Conservation (phyloP, 2,113 vertebrate genomes). For the Sphyrna mokarran region DNA sequence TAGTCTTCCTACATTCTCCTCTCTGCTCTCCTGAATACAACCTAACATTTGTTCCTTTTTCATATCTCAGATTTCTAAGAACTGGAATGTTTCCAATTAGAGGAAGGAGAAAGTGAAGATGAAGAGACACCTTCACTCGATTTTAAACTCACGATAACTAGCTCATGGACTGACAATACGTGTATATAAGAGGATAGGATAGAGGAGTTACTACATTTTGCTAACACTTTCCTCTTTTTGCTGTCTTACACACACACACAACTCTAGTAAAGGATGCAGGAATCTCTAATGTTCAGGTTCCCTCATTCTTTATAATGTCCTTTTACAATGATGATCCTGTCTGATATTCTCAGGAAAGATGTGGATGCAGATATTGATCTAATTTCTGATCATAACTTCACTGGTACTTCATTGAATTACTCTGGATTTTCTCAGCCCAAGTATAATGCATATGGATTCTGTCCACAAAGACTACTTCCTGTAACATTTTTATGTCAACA, state of each 20-base stretch:
- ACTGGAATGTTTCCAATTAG: too few species aligned
- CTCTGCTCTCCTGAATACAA: background rate
- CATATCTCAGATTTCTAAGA: too few species aligned
- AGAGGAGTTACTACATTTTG: background rate
- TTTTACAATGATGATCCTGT: background rate
- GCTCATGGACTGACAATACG: too few species aligned
- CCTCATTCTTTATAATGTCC: background rate
- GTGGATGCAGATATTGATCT: background rate
- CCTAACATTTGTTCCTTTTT: background rate
- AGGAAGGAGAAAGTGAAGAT: too few species aligned
- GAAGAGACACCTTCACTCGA: too few species aligned
- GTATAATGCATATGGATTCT: background rate
- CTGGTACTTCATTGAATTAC: background rate
- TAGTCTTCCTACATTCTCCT: background rate
- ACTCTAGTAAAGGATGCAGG: background rate
- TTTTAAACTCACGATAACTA: too few species aligned
- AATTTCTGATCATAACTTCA: background rate
- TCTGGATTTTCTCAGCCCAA: background rate
- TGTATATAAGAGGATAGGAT: too few species aligned
- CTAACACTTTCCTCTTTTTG: background rate
- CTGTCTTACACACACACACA: background rate
- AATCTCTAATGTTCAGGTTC: too few species aligned
- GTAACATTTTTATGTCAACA: conserved; percentile 14
- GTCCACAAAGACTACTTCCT: background rate
- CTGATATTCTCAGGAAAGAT: background rate